Evolutionary conservation across 2,888 invertebrate genomes (phyloP).

Genomic region (Carcina quercana): DNA sequence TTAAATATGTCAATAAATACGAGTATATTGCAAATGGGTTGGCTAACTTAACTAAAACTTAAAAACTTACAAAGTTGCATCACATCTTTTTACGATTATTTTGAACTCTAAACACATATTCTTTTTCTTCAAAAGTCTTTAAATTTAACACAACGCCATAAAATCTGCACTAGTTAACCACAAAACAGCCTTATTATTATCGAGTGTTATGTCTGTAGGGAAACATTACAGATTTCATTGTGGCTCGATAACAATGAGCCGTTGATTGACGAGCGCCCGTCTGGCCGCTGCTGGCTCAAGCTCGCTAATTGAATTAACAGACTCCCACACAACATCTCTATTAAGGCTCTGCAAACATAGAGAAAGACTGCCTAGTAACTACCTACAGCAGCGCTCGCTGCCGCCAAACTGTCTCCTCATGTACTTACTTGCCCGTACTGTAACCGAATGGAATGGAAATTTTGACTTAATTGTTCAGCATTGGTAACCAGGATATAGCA

Average conservation of each 20-base stretch:
- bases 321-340: conserved; percentile 57
- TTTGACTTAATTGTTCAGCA: not conserved
- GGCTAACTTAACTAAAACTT: too few relatives aligned
- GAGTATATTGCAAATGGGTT: too few relatives aligned
- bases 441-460: too few relatives aligned
- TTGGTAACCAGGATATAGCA: too few relatives aligned
- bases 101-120: too few relatives aligned
- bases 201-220: conserved; percentile 11
- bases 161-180: not conserved
- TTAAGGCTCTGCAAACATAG: conserved; percentile 50
- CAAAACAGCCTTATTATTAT: not conserved
- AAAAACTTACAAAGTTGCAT: too few relatives aligned
- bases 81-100: too few relatives aligned
- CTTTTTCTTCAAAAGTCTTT: conserved; percentile 1
- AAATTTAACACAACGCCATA: too few relatives aligned
- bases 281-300: conserved; percentile 26
- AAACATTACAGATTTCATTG: conserved; percentile 37
- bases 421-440: too few relatives aligned
- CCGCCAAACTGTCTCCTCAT: not conserved
- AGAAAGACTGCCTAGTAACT: conserved; percentile 26
- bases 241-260: conserved; percentile 49
- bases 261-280: conserved; percentile 44
- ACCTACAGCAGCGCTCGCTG: too few relatives aligned
- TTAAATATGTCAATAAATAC: too few relatives aligned
- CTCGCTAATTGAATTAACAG: conserved; percentile 64